Evolutionary conservation across 92 coral and sea anemone genomes (phyloP).

Genomic region (Epizoanthus fatuus): DNA sequence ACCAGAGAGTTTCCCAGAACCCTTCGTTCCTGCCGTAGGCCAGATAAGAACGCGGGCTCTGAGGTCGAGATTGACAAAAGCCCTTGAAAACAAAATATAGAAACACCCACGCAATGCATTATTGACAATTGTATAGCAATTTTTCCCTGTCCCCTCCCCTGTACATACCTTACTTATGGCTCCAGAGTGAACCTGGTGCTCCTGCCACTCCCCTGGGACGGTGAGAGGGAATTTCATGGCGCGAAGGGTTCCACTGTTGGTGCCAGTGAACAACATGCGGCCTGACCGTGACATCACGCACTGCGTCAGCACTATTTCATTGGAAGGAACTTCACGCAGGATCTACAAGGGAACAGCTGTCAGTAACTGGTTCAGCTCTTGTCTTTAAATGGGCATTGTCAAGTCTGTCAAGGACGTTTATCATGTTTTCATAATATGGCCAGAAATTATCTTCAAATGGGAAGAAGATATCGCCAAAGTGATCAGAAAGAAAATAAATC

Average conservation of each 20-base stretch:
- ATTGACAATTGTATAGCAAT: no score
- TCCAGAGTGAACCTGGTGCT: slow-evolving; percentile 97
- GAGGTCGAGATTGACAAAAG: no score
- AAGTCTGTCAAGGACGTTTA: neutral
- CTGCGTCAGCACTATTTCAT: slow-evolving; percentile 92
- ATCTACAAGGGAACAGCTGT: slow-evolving; percentile 64
- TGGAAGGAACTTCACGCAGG: slow-evolving; percentile 96
- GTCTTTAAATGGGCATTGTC: neutral
- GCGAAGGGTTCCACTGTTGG: slow-evolving; percentile 93
- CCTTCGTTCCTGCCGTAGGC: no score
- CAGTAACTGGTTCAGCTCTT: neutral
- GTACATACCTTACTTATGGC: slow-evolving; percentile 89
- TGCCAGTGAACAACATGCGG: slow-evolving; percentile 96
- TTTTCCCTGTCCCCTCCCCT: slow-evolving; percentile 9
- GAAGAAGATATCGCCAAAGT: no score
- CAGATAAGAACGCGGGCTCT: no score
- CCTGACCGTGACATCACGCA: slow-evolving; percentile 99
- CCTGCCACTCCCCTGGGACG: slow-evolving; percentile 99
- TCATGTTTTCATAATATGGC: neutral
- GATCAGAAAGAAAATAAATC: no score
- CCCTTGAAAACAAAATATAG: no score
- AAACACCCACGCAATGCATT: no score
- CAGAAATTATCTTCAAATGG: no score
- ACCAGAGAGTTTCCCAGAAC: no score
- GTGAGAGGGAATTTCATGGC: slow-evolving; percentile 99